Percentiles rank a stretch among this genome's conserved stretches.
Evolutionary conservation across 1,140 invertebrate species (phyloP).

Genomic region (Caenorhabditis inopinata): DNA sequence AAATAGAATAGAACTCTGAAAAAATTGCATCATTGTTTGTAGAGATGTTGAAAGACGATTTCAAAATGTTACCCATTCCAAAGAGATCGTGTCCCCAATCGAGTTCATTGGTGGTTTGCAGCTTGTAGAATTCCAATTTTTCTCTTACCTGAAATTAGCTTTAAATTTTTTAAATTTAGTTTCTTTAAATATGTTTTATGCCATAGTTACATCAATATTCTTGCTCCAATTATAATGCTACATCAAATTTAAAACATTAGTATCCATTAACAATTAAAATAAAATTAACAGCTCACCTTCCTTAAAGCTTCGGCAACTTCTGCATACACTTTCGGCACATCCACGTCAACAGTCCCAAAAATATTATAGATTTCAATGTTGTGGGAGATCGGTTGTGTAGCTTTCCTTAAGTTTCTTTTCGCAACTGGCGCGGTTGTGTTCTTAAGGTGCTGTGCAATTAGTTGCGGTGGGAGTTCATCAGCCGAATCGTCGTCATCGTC

Average conservation of each 20-base stretch:
- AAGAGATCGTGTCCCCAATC: conserved; percentile 20
- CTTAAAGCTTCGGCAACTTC: conserved; percentile 37
- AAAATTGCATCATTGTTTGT: conserved; percentile 20
- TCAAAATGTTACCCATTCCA: conserved; percentile 18
- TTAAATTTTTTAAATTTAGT: not conserved
- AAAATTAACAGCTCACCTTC: conserved; percentile 34
- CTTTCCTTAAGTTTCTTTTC: conserved; percentile 10
- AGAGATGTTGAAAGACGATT: not conserved
- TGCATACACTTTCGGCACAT: conserved; percentile 30
- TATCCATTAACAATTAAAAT: no score
- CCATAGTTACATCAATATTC: no score
- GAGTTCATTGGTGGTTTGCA: conserved; percentile 30
- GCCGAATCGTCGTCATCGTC: conserved; percentile 37
- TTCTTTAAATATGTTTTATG: no score
- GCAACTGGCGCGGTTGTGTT: not conserved
- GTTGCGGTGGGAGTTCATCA: conserved; percentile 36
- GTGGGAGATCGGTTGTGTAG: conserved; percentile 43
- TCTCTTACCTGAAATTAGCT: conserved; percentile 3
- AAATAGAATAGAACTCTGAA: not conserved
- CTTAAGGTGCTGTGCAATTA: not conserved
- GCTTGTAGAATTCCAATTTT: conserved; percentile 27
- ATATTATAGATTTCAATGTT: conserved; percentile 42
- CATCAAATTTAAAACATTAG: no score
- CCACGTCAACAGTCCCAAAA: conserved; percentile 44
- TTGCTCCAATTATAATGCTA: no score